Conservation (phyloP, 2,797 vertebrate genomes). For the Hafferia zeledoni region DNA sequence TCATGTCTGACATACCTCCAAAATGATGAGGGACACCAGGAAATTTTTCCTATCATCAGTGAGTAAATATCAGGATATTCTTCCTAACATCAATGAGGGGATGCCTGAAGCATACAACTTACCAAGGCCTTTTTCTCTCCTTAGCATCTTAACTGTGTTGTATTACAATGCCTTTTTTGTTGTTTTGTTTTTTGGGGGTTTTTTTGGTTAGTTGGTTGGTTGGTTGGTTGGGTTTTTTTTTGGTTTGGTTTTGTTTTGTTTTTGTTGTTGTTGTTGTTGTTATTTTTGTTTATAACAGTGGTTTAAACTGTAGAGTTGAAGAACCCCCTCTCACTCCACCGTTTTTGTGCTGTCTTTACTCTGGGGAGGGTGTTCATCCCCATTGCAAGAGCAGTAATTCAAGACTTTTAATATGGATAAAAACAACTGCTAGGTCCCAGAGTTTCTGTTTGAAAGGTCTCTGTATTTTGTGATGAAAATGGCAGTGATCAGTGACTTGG, state of each 20-base stretch:
- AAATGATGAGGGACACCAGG: fast-evolving
- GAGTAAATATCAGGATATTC: neutral
- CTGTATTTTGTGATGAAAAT: neutral
- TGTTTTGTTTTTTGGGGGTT: too few species aligned
- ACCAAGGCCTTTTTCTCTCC: neutral
- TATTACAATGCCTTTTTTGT: neutral
- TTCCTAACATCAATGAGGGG: neutral
- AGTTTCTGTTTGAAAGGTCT: neutral
- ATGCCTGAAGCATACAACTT: neutral
- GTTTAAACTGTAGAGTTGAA: neutral
- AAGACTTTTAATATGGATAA: neutral
- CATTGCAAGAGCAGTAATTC: neutral
- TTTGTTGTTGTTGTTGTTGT: neutral
- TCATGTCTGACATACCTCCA: neutral
- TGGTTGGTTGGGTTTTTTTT: too few species aligned
- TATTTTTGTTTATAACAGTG: neutral
- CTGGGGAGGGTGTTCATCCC: fast-evolving
- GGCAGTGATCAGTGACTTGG: neutral
- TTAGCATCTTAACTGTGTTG: neutral
- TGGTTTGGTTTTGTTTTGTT: too few species aligned
- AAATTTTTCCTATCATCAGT: neutral
- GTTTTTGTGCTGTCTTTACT: neutral
- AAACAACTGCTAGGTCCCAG: neutral
- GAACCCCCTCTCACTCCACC: neutral
- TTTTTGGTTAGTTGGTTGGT: neutral